phyloP scores from a whole-genome alignment of 2,113 vertebrate genomes.

The Sigmodon hispidus region DNA sequence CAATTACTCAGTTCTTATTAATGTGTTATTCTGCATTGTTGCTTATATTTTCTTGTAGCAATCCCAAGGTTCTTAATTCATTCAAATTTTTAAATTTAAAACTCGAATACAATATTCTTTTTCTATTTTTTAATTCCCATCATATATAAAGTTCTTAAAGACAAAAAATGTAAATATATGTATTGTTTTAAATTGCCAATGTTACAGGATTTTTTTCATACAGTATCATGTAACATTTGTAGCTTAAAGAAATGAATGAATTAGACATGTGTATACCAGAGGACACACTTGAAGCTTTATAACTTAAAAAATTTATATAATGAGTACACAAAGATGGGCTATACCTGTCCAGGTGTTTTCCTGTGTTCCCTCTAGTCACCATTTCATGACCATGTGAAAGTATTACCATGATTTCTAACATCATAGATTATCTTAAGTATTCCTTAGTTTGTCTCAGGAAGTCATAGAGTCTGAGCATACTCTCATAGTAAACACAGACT shows the following conservation, averaged over 20 bases:
- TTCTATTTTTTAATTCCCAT: neutral
- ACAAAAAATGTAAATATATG: neutral
- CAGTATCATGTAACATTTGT: neutral
- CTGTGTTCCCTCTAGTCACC: rapidly evolving
- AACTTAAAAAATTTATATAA: neutral
- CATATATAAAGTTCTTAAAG: neutral
- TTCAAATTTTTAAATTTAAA: too few relatives aligned
- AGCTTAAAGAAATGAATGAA: neutral
- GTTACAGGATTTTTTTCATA: neutral
- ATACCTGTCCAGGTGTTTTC: neutral
- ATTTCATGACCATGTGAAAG: neutral
- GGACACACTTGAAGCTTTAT: neutral
- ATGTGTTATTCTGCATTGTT: neutral
- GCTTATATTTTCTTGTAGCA: neutral
- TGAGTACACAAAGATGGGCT: neutral
- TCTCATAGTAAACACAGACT: neutral
- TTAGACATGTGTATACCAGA: neutral
- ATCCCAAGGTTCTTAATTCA: neutral
- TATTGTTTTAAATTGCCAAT: neutral
- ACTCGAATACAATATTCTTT: neutral
- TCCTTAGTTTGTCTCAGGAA: neutral
- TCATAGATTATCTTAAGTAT: neutral
- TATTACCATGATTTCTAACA: neutral
- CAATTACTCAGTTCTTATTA: neutral
- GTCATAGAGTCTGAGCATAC: neutral